phyloP scores from a whole-genome alignment of 2,797 vertebrate genomes.

The Mus caroli region DNA sequence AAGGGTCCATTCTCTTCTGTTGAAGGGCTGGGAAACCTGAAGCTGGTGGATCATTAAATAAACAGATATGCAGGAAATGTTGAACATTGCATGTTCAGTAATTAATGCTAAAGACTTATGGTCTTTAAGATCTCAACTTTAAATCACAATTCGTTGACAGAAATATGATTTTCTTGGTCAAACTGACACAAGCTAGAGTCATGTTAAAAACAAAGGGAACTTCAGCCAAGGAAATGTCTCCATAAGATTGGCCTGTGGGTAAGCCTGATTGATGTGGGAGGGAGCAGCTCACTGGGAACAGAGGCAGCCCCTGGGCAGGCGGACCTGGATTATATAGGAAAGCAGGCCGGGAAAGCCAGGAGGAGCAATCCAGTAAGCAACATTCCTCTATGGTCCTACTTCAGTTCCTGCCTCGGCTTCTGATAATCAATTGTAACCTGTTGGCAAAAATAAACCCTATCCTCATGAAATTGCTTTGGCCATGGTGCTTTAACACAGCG shows the following conservation, averaged over 20 bases:
- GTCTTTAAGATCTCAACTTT: conserved; percentile 26
- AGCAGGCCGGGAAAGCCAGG: background rate
- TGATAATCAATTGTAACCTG: background rate
- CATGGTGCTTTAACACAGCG: background rate
- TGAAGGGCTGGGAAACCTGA: conserved; percentile 45
- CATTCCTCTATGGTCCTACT: background rate
- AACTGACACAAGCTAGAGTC: background rate
- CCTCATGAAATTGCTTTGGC: background rate
- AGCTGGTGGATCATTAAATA: conserved; percentile 69
- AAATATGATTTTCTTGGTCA: background rate
- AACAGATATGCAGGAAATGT: background rate
- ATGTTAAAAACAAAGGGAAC: background rate
- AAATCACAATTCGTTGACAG: background rate
- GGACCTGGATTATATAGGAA: background rate
- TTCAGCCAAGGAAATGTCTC: background rate
- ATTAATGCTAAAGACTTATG: background rate
- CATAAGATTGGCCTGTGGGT: background rate
- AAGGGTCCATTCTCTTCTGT: conserved; percentile 42
- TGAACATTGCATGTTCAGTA: conserved; percentile 5
- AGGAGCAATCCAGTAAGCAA: background rate
- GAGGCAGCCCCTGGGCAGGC: too few relatives aligned
- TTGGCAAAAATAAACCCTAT: background rate
- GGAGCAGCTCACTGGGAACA: background rate
- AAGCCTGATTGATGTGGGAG: background rate
- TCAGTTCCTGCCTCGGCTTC: background rate